Conservation (phyloP, 2,113 vertebrate species). For the Leptosomus discolor region DNA sequence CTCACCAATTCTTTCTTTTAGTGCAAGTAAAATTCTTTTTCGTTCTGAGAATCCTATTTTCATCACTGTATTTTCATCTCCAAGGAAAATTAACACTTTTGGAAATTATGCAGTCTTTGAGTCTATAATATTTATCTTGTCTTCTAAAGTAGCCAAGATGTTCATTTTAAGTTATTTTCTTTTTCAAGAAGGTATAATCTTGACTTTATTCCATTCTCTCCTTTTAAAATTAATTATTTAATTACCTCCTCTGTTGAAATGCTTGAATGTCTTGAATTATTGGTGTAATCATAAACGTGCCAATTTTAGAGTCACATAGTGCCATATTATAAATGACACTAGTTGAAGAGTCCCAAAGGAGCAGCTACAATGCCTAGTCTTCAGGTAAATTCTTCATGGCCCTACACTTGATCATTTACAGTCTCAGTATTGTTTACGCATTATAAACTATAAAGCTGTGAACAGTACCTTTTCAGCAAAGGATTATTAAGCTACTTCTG, state of each 20-base stretch:
- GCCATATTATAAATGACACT: background rate
- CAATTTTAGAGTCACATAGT: background rate
- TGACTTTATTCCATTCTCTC: background rate
- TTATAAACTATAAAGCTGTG: background rate
- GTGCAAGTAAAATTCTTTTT: background rate
- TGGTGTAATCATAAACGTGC: background rate
- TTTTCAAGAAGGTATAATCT: background rate
- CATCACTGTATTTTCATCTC: background rate
- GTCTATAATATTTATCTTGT: background rate
- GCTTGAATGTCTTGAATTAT: background rate
- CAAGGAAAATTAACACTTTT: background rate
- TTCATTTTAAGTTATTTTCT: background rate
- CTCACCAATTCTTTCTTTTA: background rate
- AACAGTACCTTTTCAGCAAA: background rate
- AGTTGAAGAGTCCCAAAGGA: background rate
- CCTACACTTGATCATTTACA: background rate
- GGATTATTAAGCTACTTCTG: background rate
- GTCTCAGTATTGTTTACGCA: background rate
- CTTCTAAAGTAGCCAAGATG: background rate
- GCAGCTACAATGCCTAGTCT: background rate
- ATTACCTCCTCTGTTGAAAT: background rate
- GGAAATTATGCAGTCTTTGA: background rate
- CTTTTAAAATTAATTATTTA: background rate
- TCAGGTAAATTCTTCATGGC: background rate
- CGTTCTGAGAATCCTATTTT: background rate